Evolutionary conservation across 2,888 invertebrate genomes (phyloP), one percentile per base, ranked within the genome.

Genomic region (Harpagoxenus sublaevis): DNA sequence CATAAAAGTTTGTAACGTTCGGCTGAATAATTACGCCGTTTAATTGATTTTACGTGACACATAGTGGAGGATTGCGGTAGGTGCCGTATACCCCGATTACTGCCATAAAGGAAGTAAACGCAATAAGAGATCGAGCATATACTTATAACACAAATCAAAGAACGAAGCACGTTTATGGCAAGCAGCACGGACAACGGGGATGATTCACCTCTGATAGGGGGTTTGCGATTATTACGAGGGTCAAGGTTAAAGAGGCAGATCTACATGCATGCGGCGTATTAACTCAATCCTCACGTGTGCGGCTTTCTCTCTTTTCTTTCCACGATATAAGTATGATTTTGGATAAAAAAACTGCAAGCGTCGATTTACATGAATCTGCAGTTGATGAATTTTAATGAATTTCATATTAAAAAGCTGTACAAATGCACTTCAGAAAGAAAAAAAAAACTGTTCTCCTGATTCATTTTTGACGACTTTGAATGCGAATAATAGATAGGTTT

Each of bases 191-290:
- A 70, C n/a, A 18, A 57, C 42, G 39, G 78, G 71, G 51, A 81
- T 81, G 79, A 81, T 81, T 81, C 79, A 81, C 39, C 60, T 62
- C 23, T 48, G 71, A 81, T 81, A 62, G 60, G 18, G 39, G 48
- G 60, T 62, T 71, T 71, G 71, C 79, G 48, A 81, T 71, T 70
- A 60, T 71, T 70, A 81, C 60, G 79, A 70, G 79, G 79, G 79
- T 81, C 79, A 81, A 81, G 79, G 70, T 79, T 70, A 79, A 79
- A 79, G 79, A 79, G 70, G 48, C 48, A 71, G 42, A 51, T 60
- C 39, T 70, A 70, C 79, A 79, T 35, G 66, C 79, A 79, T 35
- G 66, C 45, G 66, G n/a, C 15, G 68, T 28, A 57, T 79, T 68
- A 60, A 18, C 23, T 81, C 48, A 60, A 79, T 48, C 35, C 57